Percentiles rank a stretch among this genome's conserved stretches.
Conservation (phyloP, 2,113 vertebrate genomes). For the Myodes glareolus region DNA sequence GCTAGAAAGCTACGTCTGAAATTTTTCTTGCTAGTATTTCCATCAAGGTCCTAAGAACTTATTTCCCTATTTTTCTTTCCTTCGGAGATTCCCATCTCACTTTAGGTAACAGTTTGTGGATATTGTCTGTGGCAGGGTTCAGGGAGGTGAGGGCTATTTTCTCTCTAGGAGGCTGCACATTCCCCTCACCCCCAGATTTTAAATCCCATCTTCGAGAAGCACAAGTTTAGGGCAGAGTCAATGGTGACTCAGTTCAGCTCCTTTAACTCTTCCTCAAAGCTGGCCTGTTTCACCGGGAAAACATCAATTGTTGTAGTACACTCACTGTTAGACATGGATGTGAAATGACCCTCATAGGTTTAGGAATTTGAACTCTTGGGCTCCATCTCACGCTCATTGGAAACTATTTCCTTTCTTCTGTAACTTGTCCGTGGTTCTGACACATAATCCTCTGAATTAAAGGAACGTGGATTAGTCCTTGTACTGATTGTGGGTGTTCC, state of each 20-base stretch:
- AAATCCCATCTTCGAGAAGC: neutral
- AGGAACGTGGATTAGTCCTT: neutral
- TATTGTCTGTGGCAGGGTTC: neutral
- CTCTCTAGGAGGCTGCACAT: neutral
- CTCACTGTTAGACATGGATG: too few relatives aligned
- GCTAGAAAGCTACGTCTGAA: constrained; percentile 54
- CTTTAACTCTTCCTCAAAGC: neutral
- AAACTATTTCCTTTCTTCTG: neutral
- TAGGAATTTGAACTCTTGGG: neutral
- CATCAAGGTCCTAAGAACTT: neutral
- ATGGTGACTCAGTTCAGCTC: neutral
- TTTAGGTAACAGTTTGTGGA: neutral
- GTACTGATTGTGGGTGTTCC: neutral
- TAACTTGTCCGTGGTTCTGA: neutral
- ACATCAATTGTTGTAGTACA: neutral
- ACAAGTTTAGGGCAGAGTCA: neutral
- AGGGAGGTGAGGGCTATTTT: neutral
- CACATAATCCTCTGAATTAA: neutral
- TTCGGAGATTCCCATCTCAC: neutral
- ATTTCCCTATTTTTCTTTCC: neutral
- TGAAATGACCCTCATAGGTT: neutral
- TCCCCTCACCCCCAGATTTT: neutral
- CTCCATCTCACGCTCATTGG: neutral
- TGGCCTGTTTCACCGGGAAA: neutral
- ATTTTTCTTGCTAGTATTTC: neutral